Evolutionary conservation across 2,888 invertebrate species (phyloP).

Genomic region (Galeruca laticollis): DNA sequence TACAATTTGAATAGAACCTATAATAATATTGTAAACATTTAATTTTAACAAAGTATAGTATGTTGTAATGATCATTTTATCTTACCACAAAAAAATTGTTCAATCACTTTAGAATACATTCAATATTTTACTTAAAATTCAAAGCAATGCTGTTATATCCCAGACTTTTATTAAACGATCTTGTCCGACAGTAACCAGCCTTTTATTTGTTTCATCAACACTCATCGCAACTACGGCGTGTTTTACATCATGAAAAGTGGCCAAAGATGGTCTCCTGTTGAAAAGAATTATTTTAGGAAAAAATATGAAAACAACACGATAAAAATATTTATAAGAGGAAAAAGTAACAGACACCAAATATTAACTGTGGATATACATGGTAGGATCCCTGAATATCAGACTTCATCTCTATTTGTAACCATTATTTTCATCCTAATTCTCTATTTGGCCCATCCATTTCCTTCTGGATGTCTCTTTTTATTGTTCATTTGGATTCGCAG

Average conservation of each 20-base stretch:
- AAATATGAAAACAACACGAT: not conserved
- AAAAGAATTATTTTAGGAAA: not conserved
- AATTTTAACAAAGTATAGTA: slow-evolving; percentile 56
- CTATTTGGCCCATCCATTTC: too few species aligned
- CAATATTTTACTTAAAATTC: slow-evolving; percentile 49
- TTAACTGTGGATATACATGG: too few species aligned
- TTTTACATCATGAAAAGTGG: slow-evolving; percentile 95
- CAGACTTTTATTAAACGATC: slow-evolving; percentile 95
- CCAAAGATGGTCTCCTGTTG: slow-evolving; percentile 86
- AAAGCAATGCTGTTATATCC: slow-evolving; percentile 79
- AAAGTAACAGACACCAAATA: too few species aligned
- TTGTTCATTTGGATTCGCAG: too few species aligned
- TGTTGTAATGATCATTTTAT: slow-evolving; percentile 57
- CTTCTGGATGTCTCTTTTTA: too few species aligned
- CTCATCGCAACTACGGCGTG: slow-evolving; percentile 91
- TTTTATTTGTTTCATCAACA: slow-evolving; percentile 88
- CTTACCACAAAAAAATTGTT: slow-evolving; percentile 44
- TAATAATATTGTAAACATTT: slow-evolving; percentile 60
- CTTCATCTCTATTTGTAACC: too few species aligned
- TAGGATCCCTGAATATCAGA: too few species aligned
- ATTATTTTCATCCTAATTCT: too few species aligned
- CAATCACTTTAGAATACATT: slow-evolving; percentile 63
- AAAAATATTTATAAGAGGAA: too few species aligned
- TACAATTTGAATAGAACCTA: slow-evolving; percentile 54
- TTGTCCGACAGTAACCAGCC: slow-evolving; percentile 92